Base-by-base conservation (phyloP, 1,140 invertebrate genomes). In the Vanessa atalanta region DNA sequence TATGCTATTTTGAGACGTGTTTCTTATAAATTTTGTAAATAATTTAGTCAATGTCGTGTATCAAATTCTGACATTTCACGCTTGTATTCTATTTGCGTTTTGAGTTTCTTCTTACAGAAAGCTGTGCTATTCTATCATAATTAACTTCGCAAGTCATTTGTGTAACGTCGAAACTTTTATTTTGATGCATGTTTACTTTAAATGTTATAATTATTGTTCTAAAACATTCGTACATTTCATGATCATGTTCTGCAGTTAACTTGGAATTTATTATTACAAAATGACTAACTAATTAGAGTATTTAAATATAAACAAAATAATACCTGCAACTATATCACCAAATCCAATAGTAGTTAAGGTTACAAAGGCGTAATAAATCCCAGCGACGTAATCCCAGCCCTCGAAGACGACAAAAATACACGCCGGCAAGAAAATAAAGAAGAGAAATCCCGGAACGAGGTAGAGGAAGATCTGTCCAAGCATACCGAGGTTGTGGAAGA, bases 291-390 rank as follows among this genome's bases (percentile, higher is more conserved):
- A 20, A 53, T n/a, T n/a, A 3, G 7, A 16, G 6, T 7, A 16
- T 7, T 16, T 53, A 16, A 53, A 16, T 5, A 37, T 20, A 31
- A 53, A 53, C 15, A 4, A 53, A 64, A 47, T 37, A 43, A 66
- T 83, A 93, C 93, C 93, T 79, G 98, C 97, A 16, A 99, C 98
- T 81, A 95, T 96, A 92, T 99, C 98, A 48, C 98, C 98, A 88
- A 99, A 99, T 23, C 98, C 98, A 80, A 99, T 98, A 11, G 98
- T 99, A 0, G 97, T 97, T 3, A 98, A 94, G 0, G 97, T 98
- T 37, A 99, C 97, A 88, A 98, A 98, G 15, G 97, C 96, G 82
- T 97, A 99, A 88, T 99, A 99, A 51, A 99, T 94, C 0, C 97
- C 95, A 57, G 98, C 95, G n/a, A 98, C 95, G 84, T 98, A 99